Percentiles rank a stretch among this genome's conserved stretches.
phyloP scores from a whole-genome alignment of 2,888 invertebrate genomes.

The Meta bourneti region DNA sequence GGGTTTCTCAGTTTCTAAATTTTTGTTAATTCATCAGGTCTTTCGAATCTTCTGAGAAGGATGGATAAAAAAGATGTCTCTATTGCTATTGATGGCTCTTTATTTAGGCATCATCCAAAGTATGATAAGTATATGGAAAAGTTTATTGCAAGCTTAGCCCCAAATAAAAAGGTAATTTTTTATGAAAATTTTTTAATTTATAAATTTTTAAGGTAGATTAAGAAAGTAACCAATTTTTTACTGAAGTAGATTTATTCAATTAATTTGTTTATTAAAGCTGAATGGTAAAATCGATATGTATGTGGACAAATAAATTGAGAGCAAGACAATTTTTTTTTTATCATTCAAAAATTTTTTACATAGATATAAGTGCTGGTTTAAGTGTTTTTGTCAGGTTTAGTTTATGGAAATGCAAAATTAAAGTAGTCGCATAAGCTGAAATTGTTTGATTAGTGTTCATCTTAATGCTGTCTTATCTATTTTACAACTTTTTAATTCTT shows the following conservation, averaged over 20 bases:
- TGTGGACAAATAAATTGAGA: background rate
- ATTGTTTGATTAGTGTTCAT: too few species aligned
- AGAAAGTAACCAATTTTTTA: background rate
- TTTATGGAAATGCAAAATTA: too few species aligned
- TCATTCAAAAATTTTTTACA: background rate
- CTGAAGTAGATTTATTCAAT: background rate
- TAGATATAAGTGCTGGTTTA: too few species aligned
- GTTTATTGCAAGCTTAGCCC: conserved; percentile 85
- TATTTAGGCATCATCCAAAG: conserved; percentile 88
- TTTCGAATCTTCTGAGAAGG: conserved; percentile 86
- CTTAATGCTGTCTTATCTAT: too few species aligned
- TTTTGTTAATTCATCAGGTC: conserved; percentile 82
- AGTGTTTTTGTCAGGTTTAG: too few species aligned
- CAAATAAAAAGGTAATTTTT: conserved; percentile 83
- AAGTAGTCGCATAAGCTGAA: too few species aligned
- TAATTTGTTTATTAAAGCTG: background rate
- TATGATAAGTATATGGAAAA: conserved; percentile 85
- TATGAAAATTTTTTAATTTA: background rate
- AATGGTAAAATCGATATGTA: background rate
- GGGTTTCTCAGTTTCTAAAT: too few species aligned
- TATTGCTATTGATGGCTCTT: conserved; percentile 89
- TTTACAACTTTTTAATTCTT: too few species aligned
- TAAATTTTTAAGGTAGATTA: background rate
- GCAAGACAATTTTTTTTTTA: background rate
- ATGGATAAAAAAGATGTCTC: conserved; percentile 84